These are phyloP conservation scores for Sorex fumeus DNA, from an alignment of 2,113 vertebrate species.

Conservation along the genomic window DNA sequence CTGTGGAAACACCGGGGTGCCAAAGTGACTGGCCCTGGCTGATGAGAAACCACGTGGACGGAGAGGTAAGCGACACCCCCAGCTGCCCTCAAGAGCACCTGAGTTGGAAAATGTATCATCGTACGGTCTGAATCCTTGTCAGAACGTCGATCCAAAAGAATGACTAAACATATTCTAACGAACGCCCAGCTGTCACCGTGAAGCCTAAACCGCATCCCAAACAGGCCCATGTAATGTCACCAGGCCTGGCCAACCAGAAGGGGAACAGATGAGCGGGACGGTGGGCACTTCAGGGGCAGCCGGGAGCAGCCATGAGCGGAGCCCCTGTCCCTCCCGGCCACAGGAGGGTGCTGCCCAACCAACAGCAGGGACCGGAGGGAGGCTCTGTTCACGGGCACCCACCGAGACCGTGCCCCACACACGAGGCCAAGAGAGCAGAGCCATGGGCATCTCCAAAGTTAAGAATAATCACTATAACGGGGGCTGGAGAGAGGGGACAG, in stretches of 20 bases:
- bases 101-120: too few relatives aligned
- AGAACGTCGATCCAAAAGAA: slow-evolving; percentile 55
- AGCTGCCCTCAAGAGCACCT: too few relatives aligned
- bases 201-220: too few relatives aligned
- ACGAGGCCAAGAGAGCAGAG: background rate
- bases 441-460: slow-evolving; percentile 14
- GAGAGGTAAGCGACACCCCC: background rate
- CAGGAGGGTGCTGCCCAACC: too few relatives aligned
- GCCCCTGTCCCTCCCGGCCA: too few relatives aligned
- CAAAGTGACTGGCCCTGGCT: background rate
- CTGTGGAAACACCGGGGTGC: background rate
- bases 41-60: background rate
- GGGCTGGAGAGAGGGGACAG: too few relatives aligned
- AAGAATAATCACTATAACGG: background rate
- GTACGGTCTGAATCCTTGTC: slow-evolving; percentile 25
- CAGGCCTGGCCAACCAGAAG: background rate
- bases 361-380: too few relatives aligned
- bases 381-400: too few relatives aligned
- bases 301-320: too few relatives aligned
- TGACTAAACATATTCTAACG: slow-evolving; percentile 54
- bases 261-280: background rate
- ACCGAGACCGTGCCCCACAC: too few relatives aligned
- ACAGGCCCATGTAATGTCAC: too few relatives aligned
- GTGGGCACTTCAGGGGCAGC: background rate
- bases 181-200: slow-evolving; percentile 51